Percentiles rank a stretch among this genome's conserved stretches.
These are phyloP conservation scores for Haemorhous mexicanus DNA, from an alignment of 2,113 vertebrate genomes.

Conservation along the genomic window DNA sequence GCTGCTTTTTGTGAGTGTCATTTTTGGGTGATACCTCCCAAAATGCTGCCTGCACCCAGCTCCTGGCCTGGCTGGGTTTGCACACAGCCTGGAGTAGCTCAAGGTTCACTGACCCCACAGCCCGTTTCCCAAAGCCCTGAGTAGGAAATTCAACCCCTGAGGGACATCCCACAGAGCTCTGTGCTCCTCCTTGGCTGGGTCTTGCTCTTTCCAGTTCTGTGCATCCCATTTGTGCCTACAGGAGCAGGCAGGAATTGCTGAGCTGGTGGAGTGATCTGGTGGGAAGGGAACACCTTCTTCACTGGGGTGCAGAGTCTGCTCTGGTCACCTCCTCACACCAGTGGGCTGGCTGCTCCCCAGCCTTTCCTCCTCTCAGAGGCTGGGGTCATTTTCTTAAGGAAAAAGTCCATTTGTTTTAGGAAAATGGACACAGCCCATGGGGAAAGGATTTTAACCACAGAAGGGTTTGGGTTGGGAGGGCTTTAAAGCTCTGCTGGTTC, in stretches of 20 bases:
- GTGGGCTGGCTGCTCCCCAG: background rate
- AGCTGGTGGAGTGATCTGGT: background rate
- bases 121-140: accelerated
- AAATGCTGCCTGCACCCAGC: background rate
- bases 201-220: background rate
- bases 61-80: background rate
- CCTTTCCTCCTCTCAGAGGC: background rate
- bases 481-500: background rate
- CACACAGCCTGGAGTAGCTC: background rate
- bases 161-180: accelerated
- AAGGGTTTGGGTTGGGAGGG: background rate
- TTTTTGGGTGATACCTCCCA: background rate
- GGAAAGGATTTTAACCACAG: background rate
- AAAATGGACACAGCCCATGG: background rate
- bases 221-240: background rate
- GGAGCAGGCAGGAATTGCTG: background rate
- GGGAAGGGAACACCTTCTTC: background rate
- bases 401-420: background rate
- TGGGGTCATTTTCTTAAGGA: background rate
- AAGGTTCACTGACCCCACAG: background rate
- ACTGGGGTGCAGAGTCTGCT: background rate
- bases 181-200: accelerated
- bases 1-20: background rate
- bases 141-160: background rate
- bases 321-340: accelerated